Percentiles rank a stretch among this genome's conserved stretches.
Evolutionary conservation across 2,888 invertebrate species (phyloP).

Genomic region (Polyommatus icarus): DNA sequence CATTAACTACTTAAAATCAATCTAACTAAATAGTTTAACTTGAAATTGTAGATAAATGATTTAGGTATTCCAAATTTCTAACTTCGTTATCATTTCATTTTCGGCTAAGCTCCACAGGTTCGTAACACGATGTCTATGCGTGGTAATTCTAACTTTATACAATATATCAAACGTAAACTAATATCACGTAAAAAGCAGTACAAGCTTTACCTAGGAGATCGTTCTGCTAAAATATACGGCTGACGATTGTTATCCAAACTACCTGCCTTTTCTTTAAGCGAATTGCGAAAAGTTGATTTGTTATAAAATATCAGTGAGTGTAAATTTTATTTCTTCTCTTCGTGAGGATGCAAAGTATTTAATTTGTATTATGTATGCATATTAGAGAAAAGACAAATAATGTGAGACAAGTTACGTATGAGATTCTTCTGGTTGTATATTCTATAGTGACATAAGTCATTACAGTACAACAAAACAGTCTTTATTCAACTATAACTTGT

Average conservation of each 20-base stretch:
- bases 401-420: no score
- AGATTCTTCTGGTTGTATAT: no score
- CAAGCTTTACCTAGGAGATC: slow-evolving; percentile 55
- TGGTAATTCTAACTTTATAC: slow-evolving; percentile 27
- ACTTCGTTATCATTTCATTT: neutral
- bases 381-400: no score
- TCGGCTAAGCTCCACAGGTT: neutral
- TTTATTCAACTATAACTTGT: neutral
- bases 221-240: slow-evolving; percentile 36
- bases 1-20: no score
- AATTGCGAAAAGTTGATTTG: neutral
- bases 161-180: slow-evolving; percentile 49
- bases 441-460: no score
- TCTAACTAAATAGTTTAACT: no score
- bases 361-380: neutral
- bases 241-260: neutral
- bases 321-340: neutral
- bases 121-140: neutral
- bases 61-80: neutral
- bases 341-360: neutral
- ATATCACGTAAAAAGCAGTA: slow-evolving; percentile 63
- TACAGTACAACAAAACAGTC: neutral
- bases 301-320: neutral
- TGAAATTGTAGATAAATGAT: no score
- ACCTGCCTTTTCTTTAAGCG: neutral